phyloP scores from a whole-genome alignment of 2,888 invertebrate genomes.

The Cheilosia vulpina region DNA sequence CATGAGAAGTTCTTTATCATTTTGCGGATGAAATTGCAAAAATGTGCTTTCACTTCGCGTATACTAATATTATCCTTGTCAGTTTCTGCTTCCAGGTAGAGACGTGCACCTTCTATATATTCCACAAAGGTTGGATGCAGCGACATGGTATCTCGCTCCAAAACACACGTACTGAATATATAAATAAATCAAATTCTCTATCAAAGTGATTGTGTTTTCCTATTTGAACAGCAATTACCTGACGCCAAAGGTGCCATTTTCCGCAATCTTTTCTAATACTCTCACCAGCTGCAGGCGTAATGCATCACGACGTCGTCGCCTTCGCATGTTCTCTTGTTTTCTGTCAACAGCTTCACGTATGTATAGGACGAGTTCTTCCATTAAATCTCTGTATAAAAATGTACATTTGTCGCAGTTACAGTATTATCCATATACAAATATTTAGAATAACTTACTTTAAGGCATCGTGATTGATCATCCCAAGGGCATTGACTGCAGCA shows the following conservation, averaged over 20 bases:
- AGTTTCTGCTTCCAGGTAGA: conserved; percentile 95
- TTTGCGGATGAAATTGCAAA: conserved; percentile 96
- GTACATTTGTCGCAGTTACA: background rate
- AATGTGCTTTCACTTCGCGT: conserved; percentile 95
- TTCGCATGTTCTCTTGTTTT: conserved; percentile 98
- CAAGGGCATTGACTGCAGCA: conserved; percentile 96
- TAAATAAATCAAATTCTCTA: conserved; percentile 21
- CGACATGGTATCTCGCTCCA: conserved; percentile 92
- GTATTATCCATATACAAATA: background rate
- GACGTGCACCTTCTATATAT: conserved; percentile 96
- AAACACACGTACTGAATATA: conserved; percentile 88
- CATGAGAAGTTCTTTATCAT: conserved; percentile 96
- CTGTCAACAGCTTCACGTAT: conserved; percentile 98
- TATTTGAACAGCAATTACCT: conserved; percentile 84
- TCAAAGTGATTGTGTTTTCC: background rate
- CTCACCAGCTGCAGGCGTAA: conserved; percentile 95
- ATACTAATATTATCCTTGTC: conserved; percentile 96
- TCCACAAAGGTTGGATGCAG: conserved; percentile 95
- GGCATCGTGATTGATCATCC: conserved; percentile 97
- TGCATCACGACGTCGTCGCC: conserved; percentile 95
- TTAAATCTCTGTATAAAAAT: conserved; percentile 89
- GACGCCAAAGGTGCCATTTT: conserved; percentile 94
- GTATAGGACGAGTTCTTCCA: conserved; percentile 96
- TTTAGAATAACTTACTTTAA: conserved; percentile 88
- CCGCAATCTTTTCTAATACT: conserved; percentile 95